Evolutionary conservation across 2,797 vertebrate genomes (phyloP), one percentile per base, ranked within the genome.

Genomic region (Neoniphon sammara): DNA sequence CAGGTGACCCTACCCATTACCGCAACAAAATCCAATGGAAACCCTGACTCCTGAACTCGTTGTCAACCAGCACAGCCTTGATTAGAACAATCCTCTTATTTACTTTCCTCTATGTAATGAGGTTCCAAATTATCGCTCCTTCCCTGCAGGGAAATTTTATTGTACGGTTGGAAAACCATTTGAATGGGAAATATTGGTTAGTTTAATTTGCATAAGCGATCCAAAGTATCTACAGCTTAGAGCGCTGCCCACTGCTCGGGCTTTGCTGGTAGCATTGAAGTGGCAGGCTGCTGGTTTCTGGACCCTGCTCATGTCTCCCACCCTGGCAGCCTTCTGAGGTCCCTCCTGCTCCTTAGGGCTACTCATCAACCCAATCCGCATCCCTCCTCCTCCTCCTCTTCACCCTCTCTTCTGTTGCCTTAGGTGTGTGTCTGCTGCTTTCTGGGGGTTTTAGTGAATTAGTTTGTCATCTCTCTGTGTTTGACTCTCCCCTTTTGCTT

Each of bases 401-500:
- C 70, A 80, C 85, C 85, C 80, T 80, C 82, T 58, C 76, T 82
- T 59, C 86, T 74, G 14, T 77, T 88, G 79, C 79, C 82, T 77
- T 88, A 88, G 86, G 83, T 77, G 77, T 78, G 66, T 84, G 85
- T 90, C 83, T 73, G 78, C 85, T 75, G 34, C 60, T 85, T 56
- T 85, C 77, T 81, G 64, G 85, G 78, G 72, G 82, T 82, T 79
- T 78, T 79, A 81, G 88, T 73, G 52, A 78, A 67, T 79, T 90
- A 87, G 90, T 83, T 78, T 89, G 88, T 87, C 89, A 81, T 92
- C 87, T 92, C 73, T 85, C 63, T 90, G 77, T 85, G 79, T 94
- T 92, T 93, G 89, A 93, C 91, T 93, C 91, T 94, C 84, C 90
- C 86, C 90, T 95, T 93, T 95, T 95, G 90, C 93, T 91, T 95